Base-by-base conservation (phyloP, 1,140 invertebrate genomes). In the Zaprionus kolodkinae region DNA sequence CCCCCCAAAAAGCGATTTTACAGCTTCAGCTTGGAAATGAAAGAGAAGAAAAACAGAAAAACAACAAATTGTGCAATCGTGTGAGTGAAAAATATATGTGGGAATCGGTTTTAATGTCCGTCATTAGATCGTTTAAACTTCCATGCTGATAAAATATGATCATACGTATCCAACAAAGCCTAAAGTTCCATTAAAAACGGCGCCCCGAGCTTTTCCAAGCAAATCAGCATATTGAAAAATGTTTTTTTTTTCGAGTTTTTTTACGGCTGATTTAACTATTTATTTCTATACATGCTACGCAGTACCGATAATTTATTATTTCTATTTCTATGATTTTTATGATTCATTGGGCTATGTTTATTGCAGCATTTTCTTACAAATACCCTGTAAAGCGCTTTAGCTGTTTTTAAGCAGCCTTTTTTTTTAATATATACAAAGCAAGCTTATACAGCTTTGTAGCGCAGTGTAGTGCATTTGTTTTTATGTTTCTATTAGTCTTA, bases 1-100 rank as follows among this genome's bases (percentile, higher is more conserved):
- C n/a, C n/a, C n/a, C 69, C 59, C 54, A 70, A 87, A 79, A 87
- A 86, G 73, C 43, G 62, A 63, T 38, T 45, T 83, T 69, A 88
- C 78, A 50, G 50, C 69, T 77, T 70, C 65, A 72, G 79, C 79
- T 61, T 25, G 25, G 17, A 64, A 55, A 55, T 21, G 21, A 33
- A 13, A 21, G 13, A 17, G 27, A 30, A 30, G 27, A 30, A 6
- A 6, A 30, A 30, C 21, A 21, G 6, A 30, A 30, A 30, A 54
- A 61, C 57, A 30, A 54, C 38, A 59, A 70, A 80, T 84, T 85
- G 69, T 85, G 82, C 75, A 85, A 84, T 15, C 15, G 45, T 11
- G 38, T n/a, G 15, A 33, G n/a, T 12, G 21, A 27, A n/a, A 17
- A 48, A 66, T 17, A 45, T 50, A 45, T 50, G 59, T 60, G 72